Evolutionary conservation across 2,888 invertebrate species (phyloP).

Genomic region (Troides oblongomaculatus): DNA sequence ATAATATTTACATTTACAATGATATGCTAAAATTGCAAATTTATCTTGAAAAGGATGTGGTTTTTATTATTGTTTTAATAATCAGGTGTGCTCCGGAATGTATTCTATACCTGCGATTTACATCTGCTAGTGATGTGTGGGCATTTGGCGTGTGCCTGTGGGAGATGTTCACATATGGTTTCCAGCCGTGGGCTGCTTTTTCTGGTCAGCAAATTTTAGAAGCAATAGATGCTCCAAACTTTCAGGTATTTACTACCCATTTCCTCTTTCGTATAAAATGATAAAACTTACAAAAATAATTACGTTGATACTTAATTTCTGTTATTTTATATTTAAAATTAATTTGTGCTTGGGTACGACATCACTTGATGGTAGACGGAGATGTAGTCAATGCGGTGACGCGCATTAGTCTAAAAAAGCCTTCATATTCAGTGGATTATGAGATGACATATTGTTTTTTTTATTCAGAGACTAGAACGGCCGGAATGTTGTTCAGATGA

Average conservation of each 20-base stretch:
- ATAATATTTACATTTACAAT: neutral
- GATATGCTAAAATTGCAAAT: neutral
- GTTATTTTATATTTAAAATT: no score
- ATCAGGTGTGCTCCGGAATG: conserved; percentile 98
- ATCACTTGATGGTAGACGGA: no score
- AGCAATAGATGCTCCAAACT: conserved; percentile 96
- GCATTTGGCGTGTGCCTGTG: conserved; percentile 98
- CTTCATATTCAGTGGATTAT: neutral
- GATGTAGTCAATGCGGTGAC: no score
- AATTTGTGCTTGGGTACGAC: no score
- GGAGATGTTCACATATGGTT: conserved; percentile 99
- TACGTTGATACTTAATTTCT: no score
- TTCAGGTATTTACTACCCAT: conserved; percentile 74
- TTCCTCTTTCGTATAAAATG: neutral
- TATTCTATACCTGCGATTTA: conserved; percentile 96
- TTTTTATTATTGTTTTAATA: neutral
- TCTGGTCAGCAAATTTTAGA: conserved; percentile 97
- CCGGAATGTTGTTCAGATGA: conserved; percentile 97
- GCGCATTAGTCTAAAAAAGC: no score
- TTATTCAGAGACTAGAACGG: conserved; percentile 88
- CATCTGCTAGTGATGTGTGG: conserved; percentile 98
- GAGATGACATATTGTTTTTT: neutral
- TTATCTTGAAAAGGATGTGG: neutral
- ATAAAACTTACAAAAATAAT: neutral
- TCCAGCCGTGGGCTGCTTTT: conserved; percentile 98